Evolutionary conservation across 1,140 invertebrate genomes (phyloP).

Genomic region (Himalopsyche phryganea): DNA sequence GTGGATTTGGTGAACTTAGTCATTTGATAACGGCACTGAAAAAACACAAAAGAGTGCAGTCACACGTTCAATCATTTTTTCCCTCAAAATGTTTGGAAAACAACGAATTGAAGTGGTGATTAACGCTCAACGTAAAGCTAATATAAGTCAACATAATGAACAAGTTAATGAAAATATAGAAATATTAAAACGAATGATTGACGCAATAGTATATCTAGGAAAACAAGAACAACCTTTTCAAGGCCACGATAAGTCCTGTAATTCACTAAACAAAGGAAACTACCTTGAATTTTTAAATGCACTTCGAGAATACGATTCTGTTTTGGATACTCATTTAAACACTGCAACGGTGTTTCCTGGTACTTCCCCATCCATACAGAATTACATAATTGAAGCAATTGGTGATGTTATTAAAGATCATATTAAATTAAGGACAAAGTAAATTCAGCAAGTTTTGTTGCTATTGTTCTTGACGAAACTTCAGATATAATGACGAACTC

Average conservation of each 20-base stretch:
- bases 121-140: constrained; percentile 1
- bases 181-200: neutral
- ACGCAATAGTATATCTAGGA: neutral
- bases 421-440: too few relatives aligned
- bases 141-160: neutral
- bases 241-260: neutral
- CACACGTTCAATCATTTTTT: neutral
- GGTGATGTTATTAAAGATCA: too few relatives aligned
- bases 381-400: too few relatives aligned
- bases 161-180: neutral
- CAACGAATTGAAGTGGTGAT: neutral
- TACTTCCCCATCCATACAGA: neutral
- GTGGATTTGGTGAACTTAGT: constrained; percentile 2
- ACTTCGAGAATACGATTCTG: neutral
- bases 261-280: constrained; percentile 1
- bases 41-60: neutral
- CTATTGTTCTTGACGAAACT: too few relatives aligned
- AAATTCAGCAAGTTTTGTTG: too few relatives aligned
- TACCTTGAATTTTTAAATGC: constrained; percentile 5
- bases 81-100: constrained; percentile 1
- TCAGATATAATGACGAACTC: too few relatives aligned
- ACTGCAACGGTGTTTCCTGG: neutral
- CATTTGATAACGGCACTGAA: neutral
- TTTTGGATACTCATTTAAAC: constrained; percentile 5
- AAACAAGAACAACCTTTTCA: constrained; percentile 1